A percentile compares a stretch with the other conserved stretches of the same genome.
Conservation (phyloP, 2,113 vertebrate species). For the Typhlomys cinereus region DNA sequence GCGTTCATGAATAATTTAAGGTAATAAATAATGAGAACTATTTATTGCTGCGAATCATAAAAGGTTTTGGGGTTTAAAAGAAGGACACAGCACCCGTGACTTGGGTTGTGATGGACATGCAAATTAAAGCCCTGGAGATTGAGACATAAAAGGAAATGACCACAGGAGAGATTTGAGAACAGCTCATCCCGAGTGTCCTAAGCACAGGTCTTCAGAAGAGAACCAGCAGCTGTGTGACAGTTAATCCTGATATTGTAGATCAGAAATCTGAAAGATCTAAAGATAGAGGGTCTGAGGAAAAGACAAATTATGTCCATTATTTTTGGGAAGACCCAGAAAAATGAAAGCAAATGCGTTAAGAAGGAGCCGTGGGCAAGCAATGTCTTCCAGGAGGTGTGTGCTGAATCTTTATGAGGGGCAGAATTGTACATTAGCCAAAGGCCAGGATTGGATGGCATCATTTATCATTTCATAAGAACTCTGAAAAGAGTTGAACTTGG, state of each 20-base stretch:
- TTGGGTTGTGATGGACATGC: background rate
- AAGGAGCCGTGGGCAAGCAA: background rate
- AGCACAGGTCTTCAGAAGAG: no score
- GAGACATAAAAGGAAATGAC: background rate
- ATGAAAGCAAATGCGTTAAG: background rate
- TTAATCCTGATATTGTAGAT: background rate
- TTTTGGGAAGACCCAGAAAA: background rate
- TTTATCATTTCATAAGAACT: background rate
- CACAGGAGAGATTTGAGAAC: background rate
- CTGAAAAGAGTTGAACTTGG: background rate
- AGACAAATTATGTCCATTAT: background rate
- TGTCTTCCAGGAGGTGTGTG: background rate
- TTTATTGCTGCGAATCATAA: constrained; percentile 61
- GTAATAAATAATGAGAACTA: constrained; percentile 60
- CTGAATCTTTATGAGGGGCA: accelerated
- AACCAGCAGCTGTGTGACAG: background rate
- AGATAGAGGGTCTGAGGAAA: accelerated
- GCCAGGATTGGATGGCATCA: background rate
- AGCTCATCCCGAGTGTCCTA: no score
- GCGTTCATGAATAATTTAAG: constrained; percentile 74
- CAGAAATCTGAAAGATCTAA: background rate
- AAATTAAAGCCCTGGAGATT: background rate
- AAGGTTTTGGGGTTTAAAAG: constrained; percentile 43
- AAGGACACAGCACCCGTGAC: constrained; percentile 10
- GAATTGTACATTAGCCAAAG: background rate